Evolutionary conservation across 2,888 invertebrate species (phyloP), one percentile per base, ranked within the genome.

Genomic region (Matsumyia berberina): DNA sequence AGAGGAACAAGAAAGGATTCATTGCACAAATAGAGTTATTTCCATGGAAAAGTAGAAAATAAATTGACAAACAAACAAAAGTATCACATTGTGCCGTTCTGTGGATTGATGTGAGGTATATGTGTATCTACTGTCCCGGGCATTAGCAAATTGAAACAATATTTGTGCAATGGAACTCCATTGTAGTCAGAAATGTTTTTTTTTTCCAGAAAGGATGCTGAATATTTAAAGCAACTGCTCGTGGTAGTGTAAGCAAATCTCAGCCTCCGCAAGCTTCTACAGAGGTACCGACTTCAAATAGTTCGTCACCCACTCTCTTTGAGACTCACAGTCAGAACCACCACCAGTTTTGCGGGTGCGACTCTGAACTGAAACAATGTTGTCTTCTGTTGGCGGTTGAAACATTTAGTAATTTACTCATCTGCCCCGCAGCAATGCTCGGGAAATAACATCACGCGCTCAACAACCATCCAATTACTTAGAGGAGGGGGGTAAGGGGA

Each of bases 401-500:
- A 24, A 57, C 12, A 39, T 19, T 19, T 37, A 49, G 49, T 31
- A 53, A 67, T 29, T 37, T 53, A 39, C 17, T 37, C 39, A 53
- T 67, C 11, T 29, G 39, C 39, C 66, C 53, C 53, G 39, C 1
- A 39, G 66, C 53, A 39, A 66, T 35, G 29, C 24, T 51, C 5
- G 19, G 5, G 37, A 19, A 57, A 19, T 53, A 53, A 53, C 37
- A 57, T 66, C 39, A 24, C 24, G 31, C 31, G 17, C 17, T 33
- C 29, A 46, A 53, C 44, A 62, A 31, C 62, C 62, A 62, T 62
- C 44, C 49, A 66, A 66, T 66, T 66, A 66, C 64, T 35, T 37
- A 37, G 64, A 12, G 4, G 24, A 24, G 24, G 24, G 2, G 24
- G 4, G 19, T 1, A 24, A 4, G 24, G 2, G 24, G 4, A 12